phyloP scores from a whole-genome alignment of 92 coral and sea anemone species.

The Ricordea florida region DNA sequence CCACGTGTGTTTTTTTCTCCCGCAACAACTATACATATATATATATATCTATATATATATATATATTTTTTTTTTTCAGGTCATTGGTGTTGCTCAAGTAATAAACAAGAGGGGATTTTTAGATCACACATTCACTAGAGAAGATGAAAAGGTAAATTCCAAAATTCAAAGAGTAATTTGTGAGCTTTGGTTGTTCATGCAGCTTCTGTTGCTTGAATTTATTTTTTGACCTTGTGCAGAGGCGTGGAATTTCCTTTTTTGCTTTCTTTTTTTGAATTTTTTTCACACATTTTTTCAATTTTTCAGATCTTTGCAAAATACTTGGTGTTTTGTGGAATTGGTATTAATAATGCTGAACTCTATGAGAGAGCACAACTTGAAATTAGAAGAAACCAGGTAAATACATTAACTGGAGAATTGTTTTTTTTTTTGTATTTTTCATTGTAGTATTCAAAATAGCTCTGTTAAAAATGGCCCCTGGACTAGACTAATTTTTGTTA shows the following conservation, averaged over 20 bases:
- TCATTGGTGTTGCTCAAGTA: constrained; percentile 98
- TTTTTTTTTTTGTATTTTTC: too few relatives aligned
- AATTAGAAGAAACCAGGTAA: constrained; percentile 96
- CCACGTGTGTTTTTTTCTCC: too few relatives aligned
- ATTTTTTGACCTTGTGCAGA: too few relatives aligned
- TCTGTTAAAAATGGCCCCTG: too few relatives aligned
- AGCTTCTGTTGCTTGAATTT: background rate
- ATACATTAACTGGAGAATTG: too few relatives aligned
- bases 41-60: too few relatives aligned
- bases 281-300: background rate
- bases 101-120: constrained; percentile 87
- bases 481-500: too few relatives aligned
- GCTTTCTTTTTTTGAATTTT: background rate
- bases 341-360: constrained; percentile 95
- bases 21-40: too few relatives aligned
- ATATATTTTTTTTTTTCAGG: constrained; percentile 40
- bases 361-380: constrained; percentile 95
- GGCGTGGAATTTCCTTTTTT: background rate
- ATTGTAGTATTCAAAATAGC: too few relatives aligned
- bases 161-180: too few relatives aligned
- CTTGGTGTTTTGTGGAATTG: constrained; percentile 96
- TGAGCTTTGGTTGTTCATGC: too few relatives aligned
- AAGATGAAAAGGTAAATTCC: constrained; percentile 98
- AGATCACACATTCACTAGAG: constrained; percentile 84
- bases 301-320: constrained; percentile 87